phyloP scores from a whole-genome alignment of 2,888 invertebrate species.

The Lymantria dispar region DNA sequence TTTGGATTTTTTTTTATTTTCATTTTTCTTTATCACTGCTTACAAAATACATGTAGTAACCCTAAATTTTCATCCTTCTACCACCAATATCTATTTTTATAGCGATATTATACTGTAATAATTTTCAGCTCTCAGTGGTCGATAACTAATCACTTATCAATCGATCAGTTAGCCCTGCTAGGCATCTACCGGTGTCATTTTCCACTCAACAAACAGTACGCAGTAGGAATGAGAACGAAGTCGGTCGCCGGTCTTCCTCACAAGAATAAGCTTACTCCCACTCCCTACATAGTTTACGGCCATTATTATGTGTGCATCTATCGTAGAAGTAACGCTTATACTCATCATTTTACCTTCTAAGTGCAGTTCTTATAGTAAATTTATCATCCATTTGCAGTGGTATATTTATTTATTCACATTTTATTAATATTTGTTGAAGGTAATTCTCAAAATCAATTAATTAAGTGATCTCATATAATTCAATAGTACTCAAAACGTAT shows the following conservation, averaged over 20 bases:
- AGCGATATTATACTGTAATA: neutral
- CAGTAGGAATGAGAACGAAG: slow-evolving; percentile 6
- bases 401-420: too few species aligned
- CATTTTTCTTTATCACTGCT: too few species aligned
- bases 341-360: neutral
- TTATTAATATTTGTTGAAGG: too few species aligned
- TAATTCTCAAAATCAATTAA: too few species aligned
- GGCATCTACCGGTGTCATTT: slow-evolving; percentile 3
- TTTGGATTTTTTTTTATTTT: too few species aligned
- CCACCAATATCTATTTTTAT: neutral
- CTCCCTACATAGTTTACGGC: neutral
- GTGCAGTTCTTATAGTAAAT: neutral
- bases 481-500: too few species aligned
- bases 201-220: slow-evolving; percentile 3
- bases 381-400: too few species aligned
- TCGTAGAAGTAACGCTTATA: neutral
- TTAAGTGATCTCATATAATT: too few species aligned
- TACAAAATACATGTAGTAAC: too few species aligned
- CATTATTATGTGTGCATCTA: neutral
- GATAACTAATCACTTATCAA: neutral
- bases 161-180: slow-evolving; percentile 2
- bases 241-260: slow-evolving; percentile 4
- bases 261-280: too few species aligned
- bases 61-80: neutral
- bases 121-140: neutral